Evolutionary conservation across 2,888 invertebrate genomes (phyloP), one percentile per base, ranked within the genome.

Genomic region (Lithophane semibrunnea): DNA sequence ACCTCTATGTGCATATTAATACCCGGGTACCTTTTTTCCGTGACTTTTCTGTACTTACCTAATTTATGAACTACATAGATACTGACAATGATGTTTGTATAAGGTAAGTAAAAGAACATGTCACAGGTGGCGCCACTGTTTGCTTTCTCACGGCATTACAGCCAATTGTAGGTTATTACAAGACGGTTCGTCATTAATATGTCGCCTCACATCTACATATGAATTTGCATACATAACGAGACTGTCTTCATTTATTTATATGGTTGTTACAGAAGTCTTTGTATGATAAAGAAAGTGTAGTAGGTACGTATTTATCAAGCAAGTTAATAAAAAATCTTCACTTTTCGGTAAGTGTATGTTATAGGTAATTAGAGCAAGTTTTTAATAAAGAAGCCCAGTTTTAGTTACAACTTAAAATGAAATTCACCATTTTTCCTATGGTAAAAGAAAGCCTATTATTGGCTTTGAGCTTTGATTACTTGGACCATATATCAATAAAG

Each of bases 61-160:
- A 47, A 66, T 24, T 60, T 16, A 24, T 29, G 1, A 16, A 63
- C 12, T 21, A n/a, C n/a, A n/a, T n/a, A 21, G 29, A 49, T 29
- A 21, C 29, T 16, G 29, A 21, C 16, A 29, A 29, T 9, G 29
- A 9, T 60, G 9, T 18, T 24, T 29, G 18, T 66, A 24, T 47
- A 18, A 47, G 37, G 37, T 47, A 29, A 37, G 1, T 63, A 37
- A 0, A 42, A 21, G 21, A 9, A 24, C 12, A n/a, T 13, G 24
- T 75, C 24, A 16, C n/a, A 75, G 80, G 16, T 56, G 82, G 68
- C 47, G 61, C 70, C 65, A 66, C 52, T 58, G 56, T 13, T 13
- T 49, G 37, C 60, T 54, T 44, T 80, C 75, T 63, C 82, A 84
- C 64, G 60, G 54, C n/a, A n/a, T n/a, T n/a, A n/a, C n/a, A n/a